Evolutionary conservation across 30 jellyfish, hydroid and myxozoan species (phyloP), one percentile per base, ranked within the genome.

Genomic region (Cassiopea andromeda): DNA sequence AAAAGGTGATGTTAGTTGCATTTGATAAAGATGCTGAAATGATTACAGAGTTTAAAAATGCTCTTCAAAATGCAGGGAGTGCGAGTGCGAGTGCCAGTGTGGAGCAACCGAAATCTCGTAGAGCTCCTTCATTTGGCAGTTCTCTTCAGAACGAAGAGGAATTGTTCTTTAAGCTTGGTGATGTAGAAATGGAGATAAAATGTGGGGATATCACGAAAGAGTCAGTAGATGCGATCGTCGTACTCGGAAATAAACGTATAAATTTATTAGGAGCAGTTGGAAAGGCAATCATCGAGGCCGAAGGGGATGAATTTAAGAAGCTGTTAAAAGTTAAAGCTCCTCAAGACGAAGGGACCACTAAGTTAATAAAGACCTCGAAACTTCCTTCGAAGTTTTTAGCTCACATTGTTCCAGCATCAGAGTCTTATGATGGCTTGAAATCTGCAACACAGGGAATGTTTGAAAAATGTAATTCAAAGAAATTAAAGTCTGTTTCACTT

Each of bases 161-260:
- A 7, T 38, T 27, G 17, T 60, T 18, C 45, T 59, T 73, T 46
- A 19, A 73, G 38, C 87, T 85, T 85, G 93, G 87, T 16, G 54
- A 73, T 6, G 85, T 76, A 15, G 48, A 18, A 38, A 47, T 85
- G 1, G 93, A 74, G 73, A 48, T 85, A 1, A 60, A 46, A 2
- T 13, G 69, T 59, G 93, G 93, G 46, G 93, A 85, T 46, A 85
- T 85, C 8, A 85, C 93, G 1, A 45, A 46, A n/a, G 93, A 85
- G 57, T 72, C 17, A 15, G n/a, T 87, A 6, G 93, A 85, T n/a
- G 93, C 87, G 60, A 85, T 85, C 60, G 93, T 61, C 5, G 93
- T 85, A 1, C 16, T 85, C 59, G 93, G 93, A 60, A 85, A 85
- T 64, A 19, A 60, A 17, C 17, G 17, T 45, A 54, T 85, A 48